Percentiles rank a stretch among this genome's conserved stretches.
Evolutionary conservation across 2,888 invertebrate species (phyloP).

Genomic region (Leptopilina syphax): DNA sequence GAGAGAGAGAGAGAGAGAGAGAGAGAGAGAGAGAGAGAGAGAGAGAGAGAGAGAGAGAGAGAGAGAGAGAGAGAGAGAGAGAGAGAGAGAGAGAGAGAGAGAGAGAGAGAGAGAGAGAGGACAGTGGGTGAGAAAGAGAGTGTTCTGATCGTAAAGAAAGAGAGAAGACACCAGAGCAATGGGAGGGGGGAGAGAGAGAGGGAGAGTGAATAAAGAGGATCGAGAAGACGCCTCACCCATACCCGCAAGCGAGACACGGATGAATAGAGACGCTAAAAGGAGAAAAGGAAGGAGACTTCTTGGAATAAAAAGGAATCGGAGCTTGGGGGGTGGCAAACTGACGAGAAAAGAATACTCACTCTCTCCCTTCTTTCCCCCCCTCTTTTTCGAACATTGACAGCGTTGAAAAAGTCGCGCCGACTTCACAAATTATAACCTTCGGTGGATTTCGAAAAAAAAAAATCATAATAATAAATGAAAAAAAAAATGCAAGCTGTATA

Average conservation of each 20-base stretch:
- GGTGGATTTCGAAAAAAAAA: constrained; percentile 42
- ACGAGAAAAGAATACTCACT: constrained; percentile 65
- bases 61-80: not conserved
- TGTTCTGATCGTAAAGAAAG: constrained; percentile 47
- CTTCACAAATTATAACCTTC: constrained; percentile 57
- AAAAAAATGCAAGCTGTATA: constrained; percentile 43
- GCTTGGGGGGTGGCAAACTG: constrained; percentile 59
- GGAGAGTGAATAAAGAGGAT: constrained; percentile 49
- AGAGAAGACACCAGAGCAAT: constrained; percentile 47
- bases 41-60: no score
- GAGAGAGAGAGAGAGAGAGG: constrained; percentile 18
- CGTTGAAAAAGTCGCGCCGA: constrained; percentile 63
- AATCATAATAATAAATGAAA: no score
- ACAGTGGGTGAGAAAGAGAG: constrained; percentile 39
- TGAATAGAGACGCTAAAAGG: constrained; percentile 59
- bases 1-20: constrained; percentile 43
- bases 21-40: constrained; percentile 22
- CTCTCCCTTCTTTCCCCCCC: not conserved
- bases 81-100: not conserved
- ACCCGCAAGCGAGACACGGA: constrained; percentile 53
- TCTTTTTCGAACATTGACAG: constrained; percentile 53
- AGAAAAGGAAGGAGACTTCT: constrained; percentile 53
- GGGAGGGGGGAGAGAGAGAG: constrained; percentile 46
- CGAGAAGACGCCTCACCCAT: constrained; percentile 35
- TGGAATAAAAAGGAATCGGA: constrained; percentile 58